phyloP scores from a whole-genome alignment of 2,797 vertebrate species.

The Otolemur crassicaudatus region DNA sequence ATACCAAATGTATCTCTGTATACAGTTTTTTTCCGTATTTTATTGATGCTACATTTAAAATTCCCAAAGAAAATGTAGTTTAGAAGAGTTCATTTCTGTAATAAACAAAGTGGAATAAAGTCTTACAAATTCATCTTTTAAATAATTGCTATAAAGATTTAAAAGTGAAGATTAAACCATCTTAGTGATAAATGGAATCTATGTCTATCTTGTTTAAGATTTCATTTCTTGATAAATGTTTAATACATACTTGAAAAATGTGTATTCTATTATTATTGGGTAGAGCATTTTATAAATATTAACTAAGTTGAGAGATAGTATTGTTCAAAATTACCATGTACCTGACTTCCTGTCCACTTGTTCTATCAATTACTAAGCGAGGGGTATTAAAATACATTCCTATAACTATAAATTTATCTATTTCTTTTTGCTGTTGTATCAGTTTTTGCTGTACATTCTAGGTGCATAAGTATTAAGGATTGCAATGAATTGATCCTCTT shows the following conservation, averaged over 20 bases:
- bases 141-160: background rate
- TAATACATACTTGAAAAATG: background rate
- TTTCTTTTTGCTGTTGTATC: background rate
- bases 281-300: background rate
- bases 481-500: background rate
- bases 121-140: background rate
- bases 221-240: background rate
- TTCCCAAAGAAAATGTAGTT: background rate
- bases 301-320: background rate
- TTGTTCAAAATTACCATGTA: background rate
- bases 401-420: background rate
- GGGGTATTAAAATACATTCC: background rate
- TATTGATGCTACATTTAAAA: constrained; percentile 6
- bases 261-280: background rate
- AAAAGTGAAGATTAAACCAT: constrained; percentile 20
- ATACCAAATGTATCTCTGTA: constrained; percentile 42
- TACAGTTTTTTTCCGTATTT: background rate
- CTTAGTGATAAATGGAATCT: background rate
- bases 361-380: constrained; percentile 14
- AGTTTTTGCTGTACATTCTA: background rate
- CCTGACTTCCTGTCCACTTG: background rate
- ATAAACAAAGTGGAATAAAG: constrained; percentile 35
- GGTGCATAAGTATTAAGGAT: background rate
- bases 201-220: constrained; percentile 22
- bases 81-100: background rate